Evolutionary conservation across 2,888 invertebrate genomes (phyloP).

Genomic region (Lydus trimaculatus): DNA sequence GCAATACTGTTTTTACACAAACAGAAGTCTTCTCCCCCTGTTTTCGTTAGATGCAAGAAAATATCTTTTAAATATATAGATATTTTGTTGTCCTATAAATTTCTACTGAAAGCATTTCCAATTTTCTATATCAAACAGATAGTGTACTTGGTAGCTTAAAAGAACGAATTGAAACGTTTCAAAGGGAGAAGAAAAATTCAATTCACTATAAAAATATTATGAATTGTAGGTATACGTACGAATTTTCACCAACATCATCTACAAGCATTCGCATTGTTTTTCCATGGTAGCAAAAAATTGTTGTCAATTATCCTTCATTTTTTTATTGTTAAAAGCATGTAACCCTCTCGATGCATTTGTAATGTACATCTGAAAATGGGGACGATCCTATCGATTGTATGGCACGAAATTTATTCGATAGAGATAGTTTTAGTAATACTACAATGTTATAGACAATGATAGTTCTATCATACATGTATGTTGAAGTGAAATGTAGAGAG

Average conservation of each 20-base stretch:
- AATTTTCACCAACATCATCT: too few species aligned
- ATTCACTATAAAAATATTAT: not conserved
- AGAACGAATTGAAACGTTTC: not conserved
- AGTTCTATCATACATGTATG: not conserved
- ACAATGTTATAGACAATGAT: slow-evolving; percentile 11
- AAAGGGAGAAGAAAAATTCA: not conserved
- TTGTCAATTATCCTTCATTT: not conserved
- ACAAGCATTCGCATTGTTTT: too few species aligned
- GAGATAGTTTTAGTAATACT: not conserved
- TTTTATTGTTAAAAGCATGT: not conserved
- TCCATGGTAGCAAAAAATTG: too few species aligned
- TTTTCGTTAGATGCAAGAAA: too few species aligned
- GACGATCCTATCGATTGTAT: slow-evolving; percentile 26
- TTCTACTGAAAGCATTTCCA: not conserved
- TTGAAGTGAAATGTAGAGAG: not conserved
- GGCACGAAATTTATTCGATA: slow-evolving; percentile 21
- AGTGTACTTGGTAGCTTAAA: not conserved
- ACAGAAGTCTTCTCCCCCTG: too few species aligned
- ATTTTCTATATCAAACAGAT: not conserved
- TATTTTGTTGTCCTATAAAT: not conserved
- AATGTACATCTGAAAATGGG: slow-evolving; percentile 17
- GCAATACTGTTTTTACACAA: too few species aligned
- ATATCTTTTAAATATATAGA: too few species aligned
- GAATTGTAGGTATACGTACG: not conserved
- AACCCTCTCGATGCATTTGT: slow-evolving; percentile 8